phyloP scores from a whole-genome alignment of 2,888 invertebrate genomes.

The Reticulitermes lucifugus region DNA sequence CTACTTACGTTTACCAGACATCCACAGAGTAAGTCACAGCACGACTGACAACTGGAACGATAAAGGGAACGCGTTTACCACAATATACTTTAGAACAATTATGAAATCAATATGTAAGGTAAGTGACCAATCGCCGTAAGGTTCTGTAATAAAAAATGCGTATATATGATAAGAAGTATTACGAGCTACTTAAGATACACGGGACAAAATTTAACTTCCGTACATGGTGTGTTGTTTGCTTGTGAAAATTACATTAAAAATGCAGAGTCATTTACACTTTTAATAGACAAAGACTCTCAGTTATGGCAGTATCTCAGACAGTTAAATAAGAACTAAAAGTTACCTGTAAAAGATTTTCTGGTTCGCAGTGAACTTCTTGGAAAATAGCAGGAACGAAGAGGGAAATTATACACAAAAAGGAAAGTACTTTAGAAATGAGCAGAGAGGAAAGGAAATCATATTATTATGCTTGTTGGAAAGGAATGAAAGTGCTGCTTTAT shows the following conservation, averaged over 20 bases:
- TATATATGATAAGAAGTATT: background rate
- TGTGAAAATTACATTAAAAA: background rate
- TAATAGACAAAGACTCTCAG: background rate
- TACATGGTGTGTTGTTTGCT: no score
- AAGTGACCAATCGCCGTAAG: no score
- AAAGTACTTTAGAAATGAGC: background rate
- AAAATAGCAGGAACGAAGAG: background rate
- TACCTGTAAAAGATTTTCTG: background rate
- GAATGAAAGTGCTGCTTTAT: background rate
- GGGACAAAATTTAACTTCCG: background rate
- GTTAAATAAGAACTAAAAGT: background rate
- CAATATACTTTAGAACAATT: no score
- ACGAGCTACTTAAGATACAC: background rate
- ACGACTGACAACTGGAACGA: no score
- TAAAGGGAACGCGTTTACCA: no score
- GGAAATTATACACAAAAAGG: background rate
- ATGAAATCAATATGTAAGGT: no score
- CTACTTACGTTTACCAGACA: no score
- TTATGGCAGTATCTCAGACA: background rate
- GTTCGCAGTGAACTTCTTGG: background rate
- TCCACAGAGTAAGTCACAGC: no score
- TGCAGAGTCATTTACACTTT: background rate
- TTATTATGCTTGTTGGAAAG: conserved; percentile 6
- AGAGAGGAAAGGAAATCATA: conserved; percentile 10
- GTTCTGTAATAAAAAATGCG: no score